A percentile compares a stretch with the other conserved stretches of the same genome.
These are phyloP conservation scores for Proales similis DNA, from an alignment of 1,140 invertebrate genomes.

Conservation along the genomic window DNA sequence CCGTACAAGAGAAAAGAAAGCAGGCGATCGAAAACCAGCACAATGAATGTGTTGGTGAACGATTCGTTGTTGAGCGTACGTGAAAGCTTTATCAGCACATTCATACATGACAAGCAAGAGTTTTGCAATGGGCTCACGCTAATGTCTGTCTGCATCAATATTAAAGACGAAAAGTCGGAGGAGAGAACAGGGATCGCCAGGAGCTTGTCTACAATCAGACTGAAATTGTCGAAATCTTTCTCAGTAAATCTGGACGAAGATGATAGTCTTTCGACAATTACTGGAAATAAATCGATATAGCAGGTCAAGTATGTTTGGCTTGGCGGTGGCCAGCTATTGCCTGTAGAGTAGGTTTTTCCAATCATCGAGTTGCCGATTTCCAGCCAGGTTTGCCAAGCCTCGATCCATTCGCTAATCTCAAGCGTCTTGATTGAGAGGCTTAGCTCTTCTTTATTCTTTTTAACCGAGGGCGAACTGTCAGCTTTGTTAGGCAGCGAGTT, in stretches of 20 bases:
- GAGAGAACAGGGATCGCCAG: conserved; percentile 69
- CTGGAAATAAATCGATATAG: conserved; percentile 83
- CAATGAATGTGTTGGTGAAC: conserved; percentile 22
- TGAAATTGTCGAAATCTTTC: conserved; percentile 70
- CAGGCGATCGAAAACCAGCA: conserved; percentile 13
- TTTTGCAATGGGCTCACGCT: conserved; percentile 74
- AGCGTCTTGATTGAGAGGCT: conserved; percentile 41
- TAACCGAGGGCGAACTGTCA: conserved; percentile 55
- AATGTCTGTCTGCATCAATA: conserved; percentile 65
- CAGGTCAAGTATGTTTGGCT: conserved; percentile 84
- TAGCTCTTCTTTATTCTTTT: not conserved
- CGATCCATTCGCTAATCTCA: conserved; percentile 60
- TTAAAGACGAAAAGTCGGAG: conserved; percentile 71
- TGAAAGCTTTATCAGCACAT: conserved; percentile 72
- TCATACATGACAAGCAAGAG: conserved; percentile 66
- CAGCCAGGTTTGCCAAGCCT: conserved; percentile 75
- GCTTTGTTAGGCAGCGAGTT: not conserved
- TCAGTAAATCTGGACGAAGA: conserved; percentile 59
- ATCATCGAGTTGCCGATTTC: conserved; percentile 62
- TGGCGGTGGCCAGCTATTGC: conserved; percentile 54
- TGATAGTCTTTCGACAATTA: conserved; percentile 75
- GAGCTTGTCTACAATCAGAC: conserved; percentile 66
- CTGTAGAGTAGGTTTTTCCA: not conserved
- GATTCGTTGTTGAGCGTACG: conserved; percentile 47
- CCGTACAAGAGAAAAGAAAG: conserved; percentile 19